A percentile compares a stretch with the other conserved stretches of the same genome.
Conservation (phyloP, 2,113 vertebrate genomes). For the Gymnobelideus leadbeateri region DNA sequence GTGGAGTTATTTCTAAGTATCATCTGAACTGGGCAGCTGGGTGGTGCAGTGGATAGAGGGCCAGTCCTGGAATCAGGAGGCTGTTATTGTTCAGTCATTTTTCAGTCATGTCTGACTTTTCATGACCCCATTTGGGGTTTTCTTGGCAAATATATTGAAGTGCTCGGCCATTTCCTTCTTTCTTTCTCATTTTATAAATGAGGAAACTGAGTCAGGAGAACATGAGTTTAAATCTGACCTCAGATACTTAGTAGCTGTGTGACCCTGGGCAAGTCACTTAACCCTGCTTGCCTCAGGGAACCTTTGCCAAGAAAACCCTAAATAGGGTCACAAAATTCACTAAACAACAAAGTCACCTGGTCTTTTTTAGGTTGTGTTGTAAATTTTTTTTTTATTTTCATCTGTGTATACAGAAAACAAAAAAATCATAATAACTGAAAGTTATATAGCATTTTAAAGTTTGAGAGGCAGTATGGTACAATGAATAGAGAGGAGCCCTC, state of each 20-base stretch:
- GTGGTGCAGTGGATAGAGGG: neutral
- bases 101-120: neutral
- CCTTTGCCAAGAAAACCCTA: neutral
- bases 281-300: neutral
- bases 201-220: neutral
- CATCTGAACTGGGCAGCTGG: neutral
- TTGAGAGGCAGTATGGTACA: neutral
- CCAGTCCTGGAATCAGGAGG: neutral
- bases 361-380: neutral
- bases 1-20: neutral
- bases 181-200: neutral
- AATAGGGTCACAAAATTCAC: neutral
- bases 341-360: neutral
- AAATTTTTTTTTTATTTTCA: neutral
- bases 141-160: neutral
- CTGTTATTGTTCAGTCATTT: neutral
- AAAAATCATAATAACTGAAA: neutral
- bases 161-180: neutral
- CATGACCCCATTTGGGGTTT: neutral
- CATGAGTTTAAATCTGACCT: neutral
- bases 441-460: neutral
- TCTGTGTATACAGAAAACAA: neutral
- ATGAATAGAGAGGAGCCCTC: neutral
- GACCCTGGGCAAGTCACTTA: neutral
- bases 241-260: neutral